phyloP scores from a whole-genome alignment of 92 coral and sea anemone species.

The Metridium senile region DNA sequence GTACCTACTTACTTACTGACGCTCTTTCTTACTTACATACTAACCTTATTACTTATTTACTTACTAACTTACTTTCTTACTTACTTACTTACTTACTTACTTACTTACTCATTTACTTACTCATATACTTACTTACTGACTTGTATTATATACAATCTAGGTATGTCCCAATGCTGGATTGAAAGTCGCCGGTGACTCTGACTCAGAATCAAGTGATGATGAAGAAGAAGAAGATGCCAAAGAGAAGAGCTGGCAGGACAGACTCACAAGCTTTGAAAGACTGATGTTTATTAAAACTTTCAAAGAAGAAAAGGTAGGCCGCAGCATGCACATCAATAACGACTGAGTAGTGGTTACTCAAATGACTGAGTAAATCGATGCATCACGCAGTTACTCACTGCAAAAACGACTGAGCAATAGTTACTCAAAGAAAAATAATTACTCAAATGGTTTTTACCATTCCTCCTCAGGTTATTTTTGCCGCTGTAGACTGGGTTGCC shows the following conservation, averaged over 20 bases:
- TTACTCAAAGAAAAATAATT: not conserved
- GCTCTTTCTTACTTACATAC: no score
- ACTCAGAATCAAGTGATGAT: slow-evolving; percentile 61
- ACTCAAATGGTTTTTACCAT: not conserved
- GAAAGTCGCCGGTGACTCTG: slow-evolving; percentile 38
- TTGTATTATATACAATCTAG: slow-evolving; percentile 9
- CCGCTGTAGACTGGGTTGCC: slow-evolving; percentile 90
- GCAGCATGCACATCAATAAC: not conserved
- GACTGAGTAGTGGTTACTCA: not conserved
- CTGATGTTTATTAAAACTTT: slow-evolving; percentile 88
- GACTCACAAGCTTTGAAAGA: slow-evolving; percentile 84
- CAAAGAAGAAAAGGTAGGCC: slow-evolving; percentile 82
- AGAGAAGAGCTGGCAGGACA: slow-evolving; percentile 58
- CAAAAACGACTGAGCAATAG: not conserved
- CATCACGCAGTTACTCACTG: not conserved
- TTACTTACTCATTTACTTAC: not conserved
- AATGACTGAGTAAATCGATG: no score
- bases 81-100: not conserved
- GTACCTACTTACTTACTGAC: no score
- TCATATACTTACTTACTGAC: not conserved
- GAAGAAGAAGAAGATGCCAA: slow-evolving; percentile 29
- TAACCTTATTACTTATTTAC: not conserved
- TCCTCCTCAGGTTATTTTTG: slow-evolving; percentile 82
- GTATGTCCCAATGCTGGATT: slow-evolving; percentile 69
- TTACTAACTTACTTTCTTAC: not conserved